Evolutionary conservation across 1,140 invertebrate species (phyloP), one percentile per base, ranked within the genome.

Genomic region (Diorhabda carinulata): DNA sequence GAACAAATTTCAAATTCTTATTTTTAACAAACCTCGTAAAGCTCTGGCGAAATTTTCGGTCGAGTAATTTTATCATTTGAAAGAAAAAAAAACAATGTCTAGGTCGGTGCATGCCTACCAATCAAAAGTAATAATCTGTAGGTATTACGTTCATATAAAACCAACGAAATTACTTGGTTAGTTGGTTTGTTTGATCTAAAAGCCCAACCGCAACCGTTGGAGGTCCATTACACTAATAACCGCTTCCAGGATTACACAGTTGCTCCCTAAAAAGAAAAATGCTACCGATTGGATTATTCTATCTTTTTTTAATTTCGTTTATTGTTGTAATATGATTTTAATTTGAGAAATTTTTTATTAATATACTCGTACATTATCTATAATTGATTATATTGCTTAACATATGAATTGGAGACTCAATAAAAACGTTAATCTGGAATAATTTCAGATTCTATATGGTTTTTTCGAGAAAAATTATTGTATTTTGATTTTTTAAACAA

Each of bases 171-270:
- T 52, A 52, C 47, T 52, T 52, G 47, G 47, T 52, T 52, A 52
- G 47, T 52, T 52, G 47, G 47, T 52, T 52, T 52, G 47, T 52
- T 52, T 52, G 47, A 52, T 52, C 47, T 52, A 52, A 52, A 52
- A n/a, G 3, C 47, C n/a, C 47, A 52, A 52, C 47, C 47, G 47
- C 47, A 52, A 52, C 47, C 47, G 47, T 52, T 8, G 47, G 47
- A 52, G 47, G 47, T 52, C 47, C n/a, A 52, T 52, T 52, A 52
- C 47, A n/a, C 47, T 52, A 52, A 52, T 52, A 52, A 52, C 47
- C 47, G 47, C 47, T 52, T 52, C 47, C 47, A 52, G 47, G 47
- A 52, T 52, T 52, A 52, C 47, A 52, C 47, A 8, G 47, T 8
- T 4, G 47, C n/a, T 8, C 3, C 47, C 47, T 52, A 52, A 52